Conservation (phyloP, 2,113 vertebrate genomes). For the Hyla sarda region DNA sequence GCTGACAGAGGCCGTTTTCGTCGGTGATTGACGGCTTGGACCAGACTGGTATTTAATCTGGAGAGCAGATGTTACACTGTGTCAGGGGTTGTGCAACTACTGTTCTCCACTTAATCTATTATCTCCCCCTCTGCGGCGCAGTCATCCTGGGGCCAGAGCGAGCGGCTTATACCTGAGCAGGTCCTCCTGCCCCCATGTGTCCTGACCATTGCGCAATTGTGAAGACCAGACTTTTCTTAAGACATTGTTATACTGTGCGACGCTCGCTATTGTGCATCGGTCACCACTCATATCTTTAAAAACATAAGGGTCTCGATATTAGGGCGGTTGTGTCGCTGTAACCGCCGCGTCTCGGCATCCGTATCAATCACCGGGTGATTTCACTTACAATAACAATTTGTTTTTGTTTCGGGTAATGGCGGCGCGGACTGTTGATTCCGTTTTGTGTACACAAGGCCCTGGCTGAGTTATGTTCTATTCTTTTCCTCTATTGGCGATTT, state of each 20-base stretch:
- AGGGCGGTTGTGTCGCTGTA: not conserved
- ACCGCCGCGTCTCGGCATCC: not conserved
- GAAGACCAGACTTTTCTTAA: too few relatives aligned
- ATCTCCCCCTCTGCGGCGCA: not conserved
- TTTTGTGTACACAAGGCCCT: slow-evolving; percentile 34
- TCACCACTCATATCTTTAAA: not conserved
- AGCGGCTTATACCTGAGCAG: not conserved
- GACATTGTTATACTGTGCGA: too few relatives aligned
- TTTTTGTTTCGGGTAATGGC: slow-evolving; percentile 43
- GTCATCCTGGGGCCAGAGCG: not conserved
- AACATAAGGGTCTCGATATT: not conserved
- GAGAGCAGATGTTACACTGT: slow-evolving; percentile 6
- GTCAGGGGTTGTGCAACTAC: slow-evolving; percentile 21
- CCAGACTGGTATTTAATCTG: slow-evolving; percentile 20
- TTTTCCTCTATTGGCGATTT: slow-evolving; percentile 6
- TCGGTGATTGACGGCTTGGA: not conserved
- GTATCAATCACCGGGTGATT: slow-evolving; percentile 54
- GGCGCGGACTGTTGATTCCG: not conserved
- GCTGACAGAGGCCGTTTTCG: not conserved
- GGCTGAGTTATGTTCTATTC: not conserved
- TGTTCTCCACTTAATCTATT: slow-evolving; percentile 23
- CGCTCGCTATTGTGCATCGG: too few relatives aligned
- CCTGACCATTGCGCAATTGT: not conserved
- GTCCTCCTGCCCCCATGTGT: too few relatives aligned
- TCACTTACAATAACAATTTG: slow-evolving; percentile 54